These are phyloP conservation scores for Myotis daubentonii DNA, from an alignment of 2,797 vertebrate genomes.

Conservation along the genomic window DNA sequence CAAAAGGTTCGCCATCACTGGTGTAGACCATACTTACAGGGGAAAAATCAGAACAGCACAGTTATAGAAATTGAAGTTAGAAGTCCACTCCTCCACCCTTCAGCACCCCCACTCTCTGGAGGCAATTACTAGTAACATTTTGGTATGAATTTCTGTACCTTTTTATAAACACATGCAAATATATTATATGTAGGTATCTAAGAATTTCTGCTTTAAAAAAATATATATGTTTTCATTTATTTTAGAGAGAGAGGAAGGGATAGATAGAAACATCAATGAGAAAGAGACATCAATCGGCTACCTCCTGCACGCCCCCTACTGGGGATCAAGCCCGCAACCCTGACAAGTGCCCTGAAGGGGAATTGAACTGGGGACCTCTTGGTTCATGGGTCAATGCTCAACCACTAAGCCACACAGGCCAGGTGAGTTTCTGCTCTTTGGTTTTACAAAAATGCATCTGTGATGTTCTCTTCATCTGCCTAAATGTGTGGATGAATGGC, in stretches of 20 bases:
- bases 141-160: not conserved
- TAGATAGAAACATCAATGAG: too few species aligned
- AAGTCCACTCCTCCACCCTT: not conserved
- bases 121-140: not conserved
- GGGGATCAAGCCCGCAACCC: too few species aligned
- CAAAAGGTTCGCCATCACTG: too few species aligned
- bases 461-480: not conserved
- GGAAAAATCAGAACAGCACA: not conserved
- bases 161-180: not conserved
- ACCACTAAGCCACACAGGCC: too few species aligned
- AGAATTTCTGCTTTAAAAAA: not conserved
- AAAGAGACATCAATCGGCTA: too few species aligned
- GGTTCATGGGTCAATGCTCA: too few species aligned
- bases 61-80: not conserved
- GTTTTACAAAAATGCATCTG: conserved; percentile 23
- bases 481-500: not conserved
- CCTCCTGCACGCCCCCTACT: too few species aligned
- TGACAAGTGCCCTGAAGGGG: too few species aligned
- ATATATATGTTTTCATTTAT: too few species aligned
- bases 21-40: not conserved
- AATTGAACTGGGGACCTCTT: too few species aligned
- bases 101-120: not conserved
- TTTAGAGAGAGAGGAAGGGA: too few species aligned
- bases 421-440: not conserved
- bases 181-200: not conserved